Conservation (phyloP, 2,888 invertebrate species). For the Drosophila flavopinicola region DNA sequence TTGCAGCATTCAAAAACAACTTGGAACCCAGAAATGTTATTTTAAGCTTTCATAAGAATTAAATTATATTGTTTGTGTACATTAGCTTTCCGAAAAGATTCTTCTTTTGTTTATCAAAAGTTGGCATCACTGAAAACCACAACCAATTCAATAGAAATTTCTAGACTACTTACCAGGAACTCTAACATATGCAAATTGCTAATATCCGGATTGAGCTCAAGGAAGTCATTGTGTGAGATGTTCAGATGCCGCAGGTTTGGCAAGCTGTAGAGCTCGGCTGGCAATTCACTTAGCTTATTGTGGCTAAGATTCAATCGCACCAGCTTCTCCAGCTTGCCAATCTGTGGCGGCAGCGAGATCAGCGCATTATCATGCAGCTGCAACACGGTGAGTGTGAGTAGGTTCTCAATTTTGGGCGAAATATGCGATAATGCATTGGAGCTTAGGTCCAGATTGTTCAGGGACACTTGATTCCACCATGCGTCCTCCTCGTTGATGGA, state of each 20-base stretch:
- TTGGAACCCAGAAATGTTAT: too few species aligned
- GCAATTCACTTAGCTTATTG: constrained; percentile 88
- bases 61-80: too few species aligned
- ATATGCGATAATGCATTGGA: constrained; percentile 89
- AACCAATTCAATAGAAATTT: constrained; percentile 22
- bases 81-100: too few species aligned
- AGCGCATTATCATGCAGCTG: constrained; percentile 94
- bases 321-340: constrained; percentile 89
- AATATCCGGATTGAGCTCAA: constrained; percentile 88
- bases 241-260: constrained; percentile 89
- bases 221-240: constrained; percentile 90
- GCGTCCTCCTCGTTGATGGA: constrained; percentile 86
- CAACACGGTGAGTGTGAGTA: constrained; percentile 88
- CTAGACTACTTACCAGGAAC: constrained; percentile 86
- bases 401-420: constrained; percentile 87
- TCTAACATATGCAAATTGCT: constrained; percentile 92
- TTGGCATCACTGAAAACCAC: constrained; percentile 40
- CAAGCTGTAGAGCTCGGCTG: constrained; percentile 88
- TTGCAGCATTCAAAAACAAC: too few species aligned
- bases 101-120: background rate
- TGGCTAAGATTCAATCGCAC: constrained; percentile 88
- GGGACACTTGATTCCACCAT: constrained; percentile 94
- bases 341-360: constrained; percentile 88
- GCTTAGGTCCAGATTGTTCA: constrained; percentile 91
- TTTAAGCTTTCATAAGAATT: too few species aligned